Evolutionary conservation across 1,140 invertebrate genomes (phyloP), one percentile per base, ranked within the genome.

Genomic region (Drosophila eugracilis): DNA sequence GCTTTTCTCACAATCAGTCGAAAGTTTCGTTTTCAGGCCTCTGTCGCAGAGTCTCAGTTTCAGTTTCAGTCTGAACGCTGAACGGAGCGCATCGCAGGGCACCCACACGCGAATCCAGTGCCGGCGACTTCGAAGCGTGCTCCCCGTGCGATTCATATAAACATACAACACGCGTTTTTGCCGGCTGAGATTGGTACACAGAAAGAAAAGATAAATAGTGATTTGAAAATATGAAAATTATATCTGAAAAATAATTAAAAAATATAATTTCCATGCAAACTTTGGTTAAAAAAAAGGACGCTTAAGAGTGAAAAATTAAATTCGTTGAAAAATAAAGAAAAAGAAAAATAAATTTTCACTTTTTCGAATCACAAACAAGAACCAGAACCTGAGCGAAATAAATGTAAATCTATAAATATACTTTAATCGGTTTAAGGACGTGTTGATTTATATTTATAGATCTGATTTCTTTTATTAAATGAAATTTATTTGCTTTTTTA

Each of bases 61-160:
- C 72, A 79, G 86, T 76, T 62, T 89, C 83, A 91, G 90, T 91
- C 69, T 78, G 83, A 79, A 48, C 58, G 74, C 86, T 76, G 78
- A 78, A 83, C 88, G 77, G 85, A 81, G 77, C 78, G 57, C 80
- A 69, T 62, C 77, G 75, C 65, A 70, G 71, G 58, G 63, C 42
- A 49, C 57, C n/a, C 47, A 80, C 41, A 88, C 76, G 77, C 81
- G 83, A 76, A 81, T 60, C 59, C 48, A 53, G 53, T 75, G 81
- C 55, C 63, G 28, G 36, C 24, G 53, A 59, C 70, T 60, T 41
- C 54, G 26, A 84, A 45, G 83, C 73, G 79, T 84, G 81, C 77
- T 55, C 49, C 63, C 52, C 42, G 41, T 54, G 34, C 48, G 36
- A 44, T 37, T 36, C 30, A 21, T n/a, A 62, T 28, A 62, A 26